Evolutionary conservation across 2,797 vertebrate species (phyloP).

Genomic region (Phyllotis vaccarum): DNA sequence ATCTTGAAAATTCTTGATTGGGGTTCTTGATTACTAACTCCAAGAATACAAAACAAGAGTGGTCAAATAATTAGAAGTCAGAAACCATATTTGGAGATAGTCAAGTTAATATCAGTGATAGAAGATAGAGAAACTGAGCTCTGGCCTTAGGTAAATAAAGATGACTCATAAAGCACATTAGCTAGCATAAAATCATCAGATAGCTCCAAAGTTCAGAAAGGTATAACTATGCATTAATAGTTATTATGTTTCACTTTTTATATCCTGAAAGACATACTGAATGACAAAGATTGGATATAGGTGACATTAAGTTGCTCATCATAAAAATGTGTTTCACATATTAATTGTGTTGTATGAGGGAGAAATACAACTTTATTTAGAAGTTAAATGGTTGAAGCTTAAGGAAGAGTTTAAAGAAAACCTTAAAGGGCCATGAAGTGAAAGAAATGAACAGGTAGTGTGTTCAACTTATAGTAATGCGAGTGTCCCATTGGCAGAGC

Average conservation of each 20-base stretch:
- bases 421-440: not conserved
- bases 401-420: conserved; percentile 52
- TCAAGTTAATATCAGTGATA: not conserved
- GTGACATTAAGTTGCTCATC: not conserved
- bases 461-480: not conserved
- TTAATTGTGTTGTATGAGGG: not conserved
- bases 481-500: not conserved
- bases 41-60: conserved; percentile 18
- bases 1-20: not conserved
- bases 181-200: not conserved
- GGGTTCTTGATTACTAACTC: not conserved
- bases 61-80: not conserved
- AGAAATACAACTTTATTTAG: not conserved
- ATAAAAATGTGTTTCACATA: conserved; percentile 37
- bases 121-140: conserved; percentile 40
- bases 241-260: not conserved
- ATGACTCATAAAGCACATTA: conserved; percentile 21
- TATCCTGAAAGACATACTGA: not conserved
- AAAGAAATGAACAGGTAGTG: not conserved
- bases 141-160: not conserved
- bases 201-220: not conserved
- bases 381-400: not conserved
- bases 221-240: not conserved
- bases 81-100: not conserved
- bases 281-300: conserved; percentile 27